Percentiles rank a stretch among this genome's conserved stretches.
Evolutionary conservation across 2,113 vertebrate species (phyloP).

Genomic region (Oenanthe oenanthe): DNA sequence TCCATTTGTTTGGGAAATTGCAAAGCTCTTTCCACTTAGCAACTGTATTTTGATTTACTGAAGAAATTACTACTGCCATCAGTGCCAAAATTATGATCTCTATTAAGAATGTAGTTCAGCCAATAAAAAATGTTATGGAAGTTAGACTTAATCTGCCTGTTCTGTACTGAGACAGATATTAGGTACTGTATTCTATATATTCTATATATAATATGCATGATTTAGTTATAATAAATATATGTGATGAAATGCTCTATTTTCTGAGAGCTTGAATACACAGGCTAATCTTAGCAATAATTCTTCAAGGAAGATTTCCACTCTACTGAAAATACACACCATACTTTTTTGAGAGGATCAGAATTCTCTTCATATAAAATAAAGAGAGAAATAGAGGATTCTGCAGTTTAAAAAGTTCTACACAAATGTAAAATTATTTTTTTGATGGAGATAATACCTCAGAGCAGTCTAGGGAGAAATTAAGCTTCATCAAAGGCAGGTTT

Average conservation of each 20-base stretch:
- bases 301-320: neutral
- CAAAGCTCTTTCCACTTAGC: neutral
- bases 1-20: neutral
- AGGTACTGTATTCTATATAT: neutral
- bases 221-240: neutral
- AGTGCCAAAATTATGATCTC: neutral
- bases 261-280: neutral
- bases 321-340: neutral
- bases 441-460: neutral
- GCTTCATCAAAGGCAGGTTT: neutral
- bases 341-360: neutral
- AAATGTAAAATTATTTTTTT: neutral
- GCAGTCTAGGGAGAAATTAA: neutral
- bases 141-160: neutral
- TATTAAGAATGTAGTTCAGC: neutral
- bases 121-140: neutral
- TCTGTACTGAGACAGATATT: neutral
- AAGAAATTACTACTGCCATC: conserved; percentile 10
- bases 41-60: neutral
- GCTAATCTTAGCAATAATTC: neutral
- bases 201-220: neutral
- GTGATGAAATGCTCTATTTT: neutral
- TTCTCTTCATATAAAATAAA: neutral
- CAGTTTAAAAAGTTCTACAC: neutral
- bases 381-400: neutral